Evolutionary conservation across 2,797 vertebrate genomes (phyloP), one percentile per base, ranked within the genome.

Genomic region (Sphaeramia orbicularis): DNA sequence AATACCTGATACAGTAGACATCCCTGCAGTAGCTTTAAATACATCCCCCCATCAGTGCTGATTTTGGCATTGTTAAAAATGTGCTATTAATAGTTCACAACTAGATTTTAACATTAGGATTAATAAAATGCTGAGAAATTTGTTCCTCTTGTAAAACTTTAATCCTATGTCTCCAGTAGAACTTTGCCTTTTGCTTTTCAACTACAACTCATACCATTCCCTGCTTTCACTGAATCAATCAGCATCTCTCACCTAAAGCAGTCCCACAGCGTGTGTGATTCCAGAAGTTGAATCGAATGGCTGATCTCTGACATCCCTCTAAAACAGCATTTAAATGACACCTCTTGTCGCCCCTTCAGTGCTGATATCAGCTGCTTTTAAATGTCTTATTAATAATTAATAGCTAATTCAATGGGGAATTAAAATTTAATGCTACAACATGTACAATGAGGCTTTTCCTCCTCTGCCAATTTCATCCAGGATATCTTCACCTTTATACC

Each of bases 401-500:
- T 1, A 35, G 32, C 14, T 54, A 40, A 47, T 66, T 13, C 48
- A 14, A 19, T 45, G n/a, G 24, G 0, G 7, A 38, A 51, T 14
- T 10, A 10, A 47, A 27, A 59, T 68, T 55, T 78, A 76, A 80
- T 4, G 11, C 12, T 2, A 49, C 8, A 35, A 35, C 7, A 8
- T 35, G 4, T 10, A 30, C 4, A 24, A 38, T n/a, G 10, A 19
- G 6, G 1, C 14, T 12, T 37, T 12, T 1, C 65, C 8, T 43
- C n/a, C 8, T 27, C 30, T 47, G 21, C 41, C 0, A n/a, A 10
- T 4, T 43, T 15, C 48, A 10, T 14, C 8, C 11, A 8, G 18
- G 16, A 6, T 12, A 35, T 10, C 32, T 35, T 35, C 8, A 35
- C 44, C 11, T 19, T 95, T 88, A 99, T 45, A 96, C 60, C 57